Base-by-base conservation (phyloP, 1,140 invertebrate species). In the Drosophila teissieri region DNA sequence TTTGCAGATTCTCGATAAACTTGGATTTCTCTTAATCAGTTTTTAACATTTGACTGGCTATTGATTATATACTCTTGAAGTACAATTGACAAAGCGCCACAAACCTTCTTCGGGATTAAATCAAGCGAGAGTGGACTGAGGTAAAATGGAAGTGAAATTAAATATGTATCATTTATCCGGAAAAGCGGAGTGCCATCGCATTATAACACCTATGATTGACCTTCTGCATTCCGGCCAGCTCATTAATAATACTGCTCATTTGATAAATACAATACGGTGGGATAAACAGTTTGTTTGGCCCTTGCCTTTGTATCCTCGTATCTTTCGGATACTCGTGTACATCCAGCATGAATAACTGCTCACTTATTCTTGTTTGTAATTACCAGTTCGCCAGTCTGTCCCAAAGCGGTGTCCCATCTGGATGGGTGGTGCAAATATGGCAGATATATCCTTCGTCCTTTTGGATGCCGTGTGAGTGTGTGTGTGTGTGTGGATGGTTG, bases 291-390 rank as follows among this genome's bases (percentile, higher is more conserved):
- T 42, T 15, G 39, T n/a, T 45, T 14, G 55, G 42, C 12, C 2
- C n/a, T 14, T 34, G 19, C 11, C 2, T n/a, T 10, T 44, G 17
- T 46, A 31, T 48, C 55, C 8, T 8, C 3, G 31, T 31, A 31
- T 31, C 31, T 31, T 10, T 10, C 8, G 31, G 31, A 31, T 31
- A 24, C 24, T 24, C 24, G 24, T 24, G 24, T 4, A 10, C 31
- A 31, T n/a, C 0, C 56, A 15, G 27, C 27, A 45, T 64, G 56
- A 64, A 44, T 64, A 61, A 60, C 55, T 45, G 58, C 61, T 64
- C 61, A 64, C 42, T 64, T 64, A 61, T 61, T 44, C 61, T 57
- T 45, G 22, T 64, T 64, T 64, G 61, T 64, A 64, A 61, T 64
- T 64, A 64, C 55, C 46, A 60, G 45, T 40, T 56, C 53, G 63